These are phyloP conservation scores for Netelia melanura DNA, from an alignment of 2,888 invertebrate genomes.

Conservation along the genomic window DNA sequence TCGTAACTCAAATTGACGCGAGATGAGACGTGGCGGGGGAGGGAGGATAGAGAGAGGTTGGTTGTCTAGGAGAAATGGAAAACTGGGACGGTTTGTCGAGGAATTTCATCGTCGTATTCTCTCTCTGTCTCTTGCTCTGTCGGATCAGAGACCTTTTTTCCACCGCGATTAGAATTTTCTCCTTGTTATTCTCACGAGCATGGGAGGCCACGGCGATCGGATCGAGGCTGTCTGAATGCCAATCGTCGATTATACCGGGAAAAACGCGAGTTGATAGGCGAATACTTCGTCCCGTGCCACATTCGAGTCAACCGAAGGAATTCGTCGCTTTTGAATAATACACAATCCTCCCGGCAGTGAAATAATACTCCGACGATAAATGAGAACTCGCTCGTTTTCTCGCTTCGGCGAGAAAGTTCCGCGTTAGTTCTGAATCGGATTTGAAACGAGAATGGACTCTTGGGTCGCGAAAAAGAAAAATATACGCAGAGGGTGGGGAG, in stretches of 20 bases:
- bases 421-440: constrained; percentile 73
- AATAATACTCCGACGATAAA: constrained; percentile 74
- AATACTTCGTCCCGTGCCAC: constrained; percentile 64
- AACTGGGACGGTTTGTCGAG: background rate
- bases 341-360: constrained; percentile 67
- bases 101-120: constrained; percentile 1
- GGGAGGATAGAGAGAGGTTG: too few relatives aligned
- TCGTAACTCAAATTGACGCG: too few relatives aligned
- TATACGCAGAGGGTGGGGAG: constrained; percentile 21
- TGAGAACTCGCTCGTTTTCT: constrained; percentile 62
- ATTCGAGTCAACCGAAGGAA: constrained; percentile 26
- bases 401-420: constrained; percentile 15
- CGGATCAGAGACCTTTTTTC: constrained; percentile 11
- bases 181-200: constrained; percentile 77
- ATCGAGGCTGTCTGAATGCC: constrained; percentile 79
- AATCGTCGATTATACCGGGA: constrained; percentile 71
- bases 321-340: constrained; percentile 61
- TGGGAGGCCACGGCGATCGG: constrained; percentile 71
- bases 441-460: constrained; percentile 82
- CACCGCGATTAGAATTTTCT: constrained; percentile 44
- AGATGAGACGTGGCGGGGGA: too few relatives aligned
- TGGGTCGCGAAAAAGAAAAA: constrained; percentile 65
- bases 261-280: constrained; percentile 70
- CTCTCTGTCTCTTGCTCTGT: background rate
- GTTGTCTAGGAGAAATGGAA: background rate